A percentile compares a stretch with the other conserved stretches of the same genome.
Evolutionary conservation across 2,113 vertebrate species (phyloP).

Genomic region (Caloenas nicobarica): DNA sequence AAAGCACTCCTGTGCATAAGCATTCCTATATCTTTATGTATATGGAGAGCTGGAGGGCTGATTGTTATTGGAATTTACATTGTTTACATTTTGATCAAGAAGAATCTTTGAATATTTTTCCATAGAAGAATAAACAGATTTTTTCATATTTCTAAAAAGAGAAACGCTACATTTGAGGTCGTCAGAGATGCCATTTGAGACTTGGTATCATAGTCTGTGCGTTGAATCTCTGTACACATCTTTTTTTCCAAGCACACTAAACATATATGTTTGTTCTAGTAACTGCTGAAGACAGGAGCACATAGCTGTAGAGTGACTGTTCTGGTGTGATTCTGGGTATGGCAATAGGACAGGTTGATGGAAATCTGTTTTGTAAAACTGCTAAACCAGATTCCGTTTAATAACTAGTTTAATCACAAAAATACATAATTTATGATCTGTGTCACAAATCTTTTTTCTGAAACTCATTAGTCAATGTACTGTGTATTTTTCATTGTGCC

Average conservation of each 20-base stretch:
- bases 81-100: not conserved
- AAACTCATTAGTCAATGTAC: not conserved
- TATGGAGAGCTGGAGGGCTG: not conserved
- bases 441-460: not conserved
- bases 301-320: not conserved
- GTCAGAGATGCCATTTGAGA: not conserved
- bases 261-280: not conserved
- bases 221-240: not conserved
- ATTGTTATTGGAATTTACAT: not conserved
- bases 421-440: fast-evolving
- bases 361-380: not conserved
- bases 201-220: not conserved
- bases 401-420: not conserved
- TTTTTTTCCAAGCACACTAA: not conserved
- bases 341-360: not conserved
- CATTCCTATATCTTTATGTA: not conserved
- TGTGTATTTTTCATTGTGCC: not conserved
- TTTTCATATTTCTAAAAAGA: not conserved
- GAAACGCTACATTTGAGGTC: not conserved
- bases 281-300: not conserved
- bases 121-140: not conserved
- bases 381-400: not conserved
- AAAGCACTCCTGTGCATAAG: not conserved
- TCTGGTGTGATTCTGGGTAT: not conserved
- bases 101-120: not conserved